Base-by-base conservation (phyloP, 2,113 vertebrate species). In the Platycercus adscitus region DNA sequence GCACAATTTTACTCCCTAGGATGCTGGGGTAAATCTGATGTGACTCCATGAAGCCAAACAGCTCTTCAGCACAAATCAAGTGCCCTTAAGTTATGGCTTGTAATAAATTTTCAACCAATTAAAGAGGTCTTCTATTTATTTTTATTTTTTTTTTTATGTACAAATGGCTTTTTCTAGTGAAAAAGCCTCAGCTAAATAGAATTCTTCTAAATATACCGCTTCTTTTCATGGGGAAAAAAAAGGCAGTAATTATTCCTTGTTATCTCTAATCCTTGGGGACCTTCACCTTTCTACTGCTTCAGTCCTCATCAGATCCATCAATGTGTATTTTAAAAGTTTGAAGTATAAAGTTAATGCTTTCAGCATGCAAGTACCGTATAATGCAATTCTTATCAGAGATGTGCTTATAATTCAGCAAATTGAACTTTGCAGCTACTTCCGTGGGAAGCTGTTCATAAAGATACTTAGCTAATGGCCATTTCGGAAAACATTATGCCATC, bases 371-470 rank as follows among this genome's bases (percentile, higher is more conserved):
- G 86, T 71, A 78, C 86, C 6, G 35, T 89, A 94, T 86, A 97
- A 95, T 88, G 69, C 71, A 87, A 86, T 91, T 83, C 90, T 92
- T 94, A 93, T 87, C 88, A 2, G 16, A 82, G 83, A 95, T 65
- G 77, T 81, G 82, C 88, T 93, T 82, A 37, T 96, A 95, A 96
- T 95, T 93, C 95, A 94, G 73, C 65, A 95, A 96, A 97, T 86
- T 97, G 95, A 97, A 97, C 95, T 96, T 88, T 93, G 82, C 81
- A 92, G 79, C 44, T 93, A 88, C 94, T 97, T 86, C 39, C 79
- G 73, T 60, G 70, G 92, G 93, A 97, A 97, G 88, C 86, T 92
- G 78, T 94, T 97, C 91, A 72, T 93, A 92, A 88, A 97, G 79
- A 88, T 52, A 86, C 55, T 80, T 65, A 65, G 95, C 87, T 97